These are phyloP conservation scores for Sapayoa aenigma DNA, from an alignment of 2,113 vertebrate species.

Conservation along the genomic window DNA sequence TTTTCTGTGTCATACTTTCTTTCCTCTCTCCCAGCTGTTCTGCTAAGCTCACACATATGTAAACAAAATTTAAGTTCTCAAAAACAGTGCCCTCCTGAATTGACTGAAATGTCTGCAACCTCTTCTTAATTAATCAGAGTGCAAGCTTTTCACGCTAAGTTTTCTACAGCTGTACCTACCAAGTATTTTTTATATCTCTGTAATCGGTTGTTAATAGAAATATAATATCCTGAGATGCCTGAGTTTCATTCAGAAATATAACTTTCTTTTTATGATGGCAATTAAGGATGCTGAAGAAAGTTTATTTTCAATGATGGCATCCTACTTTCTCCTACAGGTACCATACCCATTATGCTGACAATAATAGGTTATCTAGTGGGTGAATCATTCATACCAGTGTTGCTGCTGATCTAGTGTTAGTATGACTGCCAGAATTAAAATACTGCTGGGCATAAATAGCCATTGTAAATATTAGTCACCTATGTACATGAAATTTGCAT, in stretches of 20 bases:
- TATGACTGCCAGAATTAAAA: neutral
- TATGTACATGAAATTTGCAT: neutral
- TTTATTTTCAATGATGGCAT: neutral
- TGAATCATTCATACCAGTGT: neutral
- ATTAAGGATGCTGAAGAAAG: neutral
- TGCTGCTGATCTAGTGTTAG: neutral
- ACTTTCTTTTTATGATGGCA: slow-evolving; percentile 3
- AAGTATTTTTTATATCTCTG: neutral
- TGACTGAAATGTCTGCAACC: neutral
- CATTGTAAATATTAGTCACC: neutral
- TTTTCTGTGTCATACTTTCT: neutral
- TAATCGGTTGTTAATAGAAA: neutral
- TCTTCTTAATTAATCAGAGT: neutral
- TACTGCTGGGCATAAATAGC: neutral
- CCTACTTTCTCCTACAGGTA: neutral
- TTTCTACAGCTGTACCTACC: neutral
- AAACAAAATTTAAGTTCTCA: neutral
- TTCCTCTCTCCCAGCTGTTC: neutral
- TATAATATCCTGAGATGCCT: neutral
- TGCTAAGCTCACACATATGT: neutral
- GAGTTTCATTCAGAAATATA: neutral
- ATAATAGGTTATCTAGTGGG: neutral
- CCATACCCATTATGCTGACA: neutral
- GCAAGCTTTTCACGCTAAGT: neutral
- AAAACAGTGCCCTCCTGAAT: neutral